phyloP scores from a whole-genome alignment of 2,888 invertebrate genomes.

The Melinaea menophilus region DNA sequence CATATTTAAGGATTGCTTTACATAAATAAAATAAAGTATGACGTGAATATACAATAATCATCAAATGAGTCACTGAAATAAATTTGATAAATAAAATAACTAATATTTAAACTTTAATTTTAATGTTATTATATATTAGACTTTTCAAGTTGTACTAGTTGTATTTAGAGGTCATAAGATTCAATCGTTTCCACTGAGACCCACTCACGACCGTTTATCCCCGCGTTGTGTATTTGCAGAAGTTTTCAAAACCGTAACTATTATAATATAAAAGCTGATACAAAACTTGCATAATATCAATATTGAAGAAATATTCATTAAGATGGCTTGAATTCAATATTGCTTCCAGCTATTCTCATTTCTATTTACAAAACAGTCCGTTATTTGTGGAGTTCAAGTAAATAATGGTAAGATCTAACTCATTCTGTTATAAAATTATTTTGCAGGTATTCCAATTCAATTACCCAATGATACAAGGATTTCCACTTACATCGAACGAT shows the following conservation, averaged over 20 bases:
- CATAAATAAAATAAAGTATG: too few species aligned
- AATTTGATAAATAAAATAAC: too few species aligned
- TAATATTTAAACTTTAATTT: too few species aligned
- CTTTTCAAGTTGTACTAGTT: background rate
- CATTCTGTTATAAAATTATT: too few species aligned
- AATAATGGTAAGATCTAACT: background rate
- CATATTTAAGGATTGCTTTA: too few species aligned
- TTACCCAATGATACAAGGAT: constrained; percentile 15
- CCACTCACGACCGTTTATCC: background rate
- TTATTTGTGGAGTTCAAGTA: constrained; percentile 9
- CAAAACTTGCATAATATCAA: constrained; percentile 1
- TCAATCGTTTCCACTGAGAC: constrained; percentile 9
- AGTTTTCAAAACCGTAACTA: too few species aligned
- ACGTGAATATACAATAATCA: too few species aligned
- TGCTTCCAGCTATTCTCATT: background rate
- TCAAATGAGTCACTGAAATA: too few species aligned
- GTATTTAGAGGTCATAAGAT: constrained; percentile 5
- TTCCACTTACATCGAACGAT: constrained; percentile 30
- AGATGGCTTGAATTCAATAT: constrained; percentile 7
- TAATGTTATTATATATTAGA: too few species aligned
- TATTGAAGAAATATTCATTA: background rate
- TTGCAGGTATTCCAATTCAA: background rate
- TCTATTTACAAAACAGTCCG: background rate
- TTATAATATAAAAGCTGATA: constrained; percentile 11
- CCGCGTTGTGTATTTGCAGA: too few species aligned